Conservation (phyloP, 2,888 invertebrate genomes). For the Drosophila longiperda region DNA sequence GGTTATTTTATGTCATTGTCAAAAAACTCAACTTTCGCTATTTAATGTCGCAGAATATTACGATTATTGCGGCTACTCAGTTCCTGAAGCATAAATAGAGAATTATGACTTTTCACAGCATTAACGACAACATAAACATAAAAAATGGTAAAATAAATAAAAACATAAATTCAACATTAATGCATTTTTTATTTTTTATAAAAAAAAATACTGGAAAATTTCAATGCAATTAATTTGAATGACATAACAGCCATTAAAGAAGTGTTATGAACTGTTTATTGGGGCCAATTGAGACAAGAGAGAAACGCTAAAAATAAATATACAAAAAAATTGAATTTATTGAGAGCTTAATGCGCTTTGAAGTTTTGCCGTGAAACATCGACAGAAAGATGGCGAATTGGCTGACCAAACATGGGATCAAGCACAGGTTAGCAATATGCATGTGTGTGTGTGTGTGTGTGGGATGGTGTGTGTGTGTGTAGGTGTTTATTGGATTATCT, state of each 20-base stretch:
- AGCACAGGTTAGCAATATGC: constrained; percentile 9
- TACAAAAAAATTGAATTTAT: not conserved
- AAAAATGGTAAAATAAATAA: constrained; percentile 30
- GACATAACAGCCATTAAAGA: constrained; percentile 25
- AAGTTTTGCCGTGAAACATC: constrained; percentile 29
- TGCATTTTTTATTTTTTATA: constrained; percentile 64
- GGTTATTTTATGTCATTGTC: constrained; percentile 43
- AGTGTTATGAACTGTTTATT: constrained; percentile 42
- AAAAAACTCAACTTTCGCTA: constrained; percentile 1
- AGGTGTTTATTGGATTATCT: constrained; percentile 74
- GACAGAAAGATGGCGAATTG: constrained; percentile 34
- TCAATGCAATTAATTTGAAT: constrained; percentile 42
- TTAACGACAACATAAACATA: constrained; percentile 41
- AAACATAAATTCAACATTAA: constrained; percentile 61
- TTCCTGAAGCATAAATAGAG: constrained; percentile 48
- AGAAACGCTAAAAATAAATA: constrained; percentile 17
- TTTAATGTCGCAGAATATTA: constrained; percentile 14
- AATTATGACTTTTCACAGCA: constrained; percentile 61
- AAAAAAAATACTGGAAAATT: constrained; percentile 48
- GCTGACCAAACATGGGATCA: constrained; percentile 39
- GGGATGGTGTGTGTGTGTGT: constrained; percentile 2
- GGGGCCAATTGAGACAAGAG: constrained; percentile 39
- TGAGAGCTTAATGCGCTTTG: constrained; percentile 33
- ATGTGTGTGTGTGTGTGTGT: constrained; percentile 1
- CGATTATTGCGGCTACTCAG: constrained; percentile 25